Base-by-base conservation (phyloP, 1,140 invertebrate species). In the Zaprionus gabonicus region DNA sequence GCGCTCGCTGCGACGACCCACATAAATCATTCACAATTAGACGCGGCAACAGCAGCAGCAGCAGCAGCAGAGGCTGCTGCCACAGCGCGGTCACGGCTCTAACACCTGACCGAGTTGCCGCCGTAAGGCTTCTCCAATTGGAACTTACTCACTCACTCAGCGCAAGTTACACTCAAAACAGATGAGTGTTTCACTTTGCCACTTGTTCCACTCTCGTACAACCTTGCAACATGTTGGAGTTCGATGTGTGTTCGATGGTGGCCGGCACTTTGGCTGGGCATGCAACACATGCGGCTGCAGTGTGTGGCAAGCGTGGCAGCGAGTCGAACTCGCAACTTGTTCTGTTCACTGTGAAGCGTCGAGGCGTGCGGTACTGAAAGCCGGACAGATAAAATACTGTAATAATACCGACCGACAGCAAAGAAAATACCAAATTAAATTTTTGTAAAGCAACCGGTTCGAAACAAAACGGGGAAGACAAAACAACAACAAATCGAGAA, bases 11-110 rank as follows among this genome's bases (percentile, higher is more conserved):
- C 82, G 59, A 79, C 80, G 84, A 84, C 84, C 84, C 85, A 90
- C 81, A 88, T 88, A 88, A 88, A 88, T 88, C 84, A 88, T 88
- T 88, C 71, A 88, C 81, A 88, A 88, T 88, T 88, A 88, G 84
- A 88, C 77, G 81, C 84, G 81, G 80, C 87, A 73, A 73, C 71
- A 56, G 36, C 64, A 36, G 23, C 64, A 23, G 38, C 55, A 49
- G 31, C 57, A 38, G 17, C 60, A 63, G 23, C 57, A 12, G 34
- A 23, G 23, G 23, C 23, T 23, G 23, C 23, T 23, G 23, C 23
- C 10, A 25, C 65, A 34, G 13, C 72, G 13, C 72, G 64, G 73
- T 76, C 73, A 76, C 44, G 73, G 73, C 60, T 76, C 68, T 65
- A 76, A 66, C 73, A 76, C 73, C 73, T 76, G 73, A 76, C 73